Conservation (phyloP, 2,113 vertebrate genomes). For the Athene cunicularia region DNA sequence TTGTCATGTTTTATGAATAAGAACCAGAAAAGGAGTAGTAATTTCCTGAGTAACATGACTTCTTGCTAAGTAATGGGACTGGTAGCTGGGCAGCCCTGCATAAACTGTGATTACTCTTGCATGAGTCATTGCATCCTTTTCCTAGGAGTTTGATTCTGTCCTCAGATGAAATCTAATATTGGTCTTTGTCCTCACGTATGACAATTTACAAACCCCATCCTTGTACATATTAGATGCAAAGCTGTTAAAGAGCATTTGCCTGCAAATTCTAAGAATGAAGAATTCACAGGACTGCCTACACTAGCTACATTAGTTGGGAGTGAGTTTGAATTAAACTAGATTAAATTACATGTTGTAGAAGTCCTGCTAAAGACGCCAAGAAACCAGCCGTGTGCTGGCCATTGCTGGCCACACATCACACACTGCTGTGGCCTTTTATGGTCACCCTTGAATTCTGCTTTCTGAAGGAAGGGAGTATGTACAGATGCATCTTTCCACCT, state of each 20-base stretch:
- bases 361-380: background rate
- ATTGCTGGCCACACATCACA: background rate
- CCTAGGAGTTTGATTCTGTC: background rate
- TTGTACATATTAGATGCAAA: background rate
- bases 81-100: background rate
- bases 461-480: background rate
- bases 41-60: conserved; percentile 22
- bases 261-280: background rate
- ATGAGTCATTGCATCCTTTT: conserved; percentile 28
- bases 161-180: background rate
- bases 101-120: background rate
- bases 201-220: background rate
- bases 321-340: background rate
- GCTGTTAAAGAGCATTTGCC: background rate
- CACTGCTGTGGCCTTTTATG: background rate
- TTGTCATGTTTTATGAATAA: conserved; percentile 38
- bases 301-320: background rate
- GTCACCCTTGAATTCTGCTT: background rate
- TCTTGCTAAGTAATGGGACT: background rate
- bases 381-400: background rate
- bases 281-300: background rate
- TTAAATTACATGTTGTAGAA: background rate
- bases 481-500: background rate
- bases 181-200: background rate
- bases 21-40: conserved; percentile 12